Percentiles rank a stretch among this genome's conserved stretches.
These are phyloP conservation scores for Eudemis profundana DNA, from an alignment of 2,888 invertebrate genomes.

Conservation along the genomic window DNA sequence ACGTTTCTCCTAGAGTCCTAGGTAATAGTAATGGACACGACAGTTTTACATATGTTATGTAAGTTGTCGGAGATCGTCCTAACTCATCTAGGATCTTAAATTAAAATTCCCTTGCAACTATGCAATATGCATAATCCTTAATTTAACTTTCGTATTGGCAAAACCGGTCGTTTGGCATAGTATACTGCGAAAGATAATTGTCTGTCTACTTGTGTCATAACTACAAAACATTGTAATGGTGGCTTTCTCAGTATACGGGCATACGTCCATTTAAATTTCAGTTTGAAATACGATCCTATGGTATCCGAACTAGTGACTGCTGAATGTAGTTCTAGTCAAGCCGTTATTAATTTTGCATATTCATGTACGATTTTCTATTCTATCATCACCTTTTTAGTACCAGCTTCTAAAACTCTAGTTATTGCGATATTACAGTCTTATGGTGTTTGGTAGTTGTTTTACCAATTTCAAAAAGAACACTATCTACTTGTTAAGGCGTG, in stretches of 20 bases:
- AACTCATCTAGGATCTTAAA: not conserved
- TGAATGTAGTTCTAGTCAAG: not conserved
- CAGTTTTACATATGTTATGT: not conserved
- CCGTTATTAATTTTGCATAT: not conserved
- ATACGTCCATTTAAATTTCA: not conserved
- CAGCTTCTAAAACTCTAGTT: not conserved
- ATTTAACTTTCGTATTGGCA: conserved; percentile 7
- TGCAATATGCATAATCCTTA: not conserved
- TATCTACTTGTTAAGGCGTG: conserved; percentile 1
- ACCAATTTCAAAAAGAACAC: conserved; percentile 12
- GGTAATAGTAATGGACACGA: too few relatives aligned
- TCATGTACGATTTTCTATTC: not conserved
- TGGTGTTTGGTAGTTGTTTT: not conserved
- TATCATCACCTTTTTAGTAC: too few relatives aligned
- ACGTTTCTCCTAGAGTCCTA: not conserved
- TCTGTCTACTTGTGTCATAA: conserved; percentile 4
- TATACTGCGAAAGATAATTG: conserved; percentile 11
- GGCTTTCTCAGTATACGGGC: not conserved
- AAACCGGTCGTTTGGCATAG: not conserved
- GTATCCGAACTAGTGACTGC: not conserved
- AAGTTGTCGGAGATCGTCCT: not conserved
- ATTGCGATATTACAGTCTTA: not conserved
- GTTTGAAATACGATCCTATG: not conserved
- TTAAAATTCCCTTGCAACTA: not conserved
- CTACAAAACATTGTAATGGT: not conserved